Base-by-base conservation (phyloP, 2,113 vertebrate genomes). In the Zosterops lateralis region DNA sequence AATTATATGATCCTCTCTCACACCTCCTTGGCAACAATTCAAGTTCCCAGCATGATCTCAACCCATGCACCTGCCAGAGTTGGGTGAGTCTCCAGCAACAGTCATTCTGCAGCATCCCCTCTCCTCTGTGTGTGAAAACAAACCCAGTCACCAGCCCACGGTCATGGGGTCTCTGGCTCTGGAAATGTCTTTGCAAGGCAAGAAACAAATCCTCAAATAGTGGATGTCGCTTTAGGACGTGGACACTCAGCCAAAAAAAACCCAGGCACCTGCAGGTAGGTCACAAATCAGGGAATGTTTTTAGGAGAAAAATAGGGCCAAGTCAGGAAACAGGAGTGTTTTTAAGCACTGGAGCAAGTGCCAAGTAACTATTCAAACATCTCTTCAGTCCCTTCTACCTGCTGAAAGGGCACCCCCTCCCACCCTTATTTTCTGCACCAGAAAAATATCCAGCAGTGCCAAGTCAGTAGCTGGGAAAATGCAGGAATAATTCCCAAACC, bases 161-260 rank as follows among this genome's bases (percentile, higher is more conserved):
- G 31, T 51, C 44, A 14, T 29, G 29, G 29, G n/a, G 14, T 38
- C 62, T 77, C 40, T 56, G 45, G 47, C 40, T 75, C 56, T 86
- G 68, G 62, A 68, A 65, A 83, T 44, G 42, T 83, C 38, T 58
- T 51, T 90, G 51, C n/a, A 60, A 68, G 60, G 42, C 38, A 48
- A 76, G 68, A 50, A 91, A 22, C 42, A 77, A 94, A 84, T 84
- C 28, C 36, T 87, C 42, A n/a, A 31, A 60, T 11, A 70, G 45
- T 77, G 25, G 4, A 25, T 53, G 73, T 83, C 72, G 70, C 15
- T 66, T 76, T 36, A 53, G 80, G 87, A 72, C 19, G 0, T 51
- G 64, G 36, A 84, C 40, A 50, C 36, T 36, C 58, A 68, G 80
- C 72, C 87, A 95, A 86, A 58, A 84, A 89, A 93, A 92, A 84